These are phyloP conservation scores for Drosophila picticornis DNA, from an alignment of 2,888 invertebrate species.

Conservation along the genomic window DNA sequence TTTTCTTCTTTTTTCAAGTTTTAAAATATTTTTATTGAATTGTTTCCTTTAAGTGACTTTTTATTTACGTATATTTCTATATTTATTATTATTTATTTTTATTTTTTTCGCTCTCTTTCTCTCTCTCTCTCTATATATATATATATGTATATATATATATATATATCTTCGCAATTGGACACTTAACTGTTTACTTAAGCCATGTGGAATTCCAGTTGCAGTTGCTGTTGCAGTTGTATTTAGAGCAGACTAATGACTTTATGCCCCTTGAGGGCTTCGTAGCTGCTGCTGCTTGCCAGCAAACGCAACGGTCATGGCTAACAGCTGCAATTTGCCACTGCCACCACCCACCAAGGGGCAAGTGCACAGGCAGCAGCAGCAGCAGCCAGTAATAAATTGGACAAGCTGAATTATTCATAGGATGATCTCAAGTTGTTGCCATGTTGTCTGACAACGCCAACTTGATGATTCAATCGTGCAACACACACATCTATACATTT, in stretches of 20 bases:
- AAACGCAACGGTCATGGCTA: constrained; percentile 42
- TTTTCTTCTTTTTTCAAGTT: no score
- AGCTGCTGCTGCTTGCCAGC: constrained; percentile 34
- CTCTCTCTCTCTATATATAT: neutral
- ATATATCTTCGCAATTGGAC: no score
- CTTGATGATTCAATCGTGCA: constrained; percentile 72
- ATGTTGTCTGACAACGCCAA: constrained; percentile 47
- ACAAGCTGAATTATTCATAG: constrained; percentile 51
- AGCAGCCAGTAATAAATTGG: constrained; percentile 39
- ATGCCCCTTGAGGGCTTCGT: constrained; percentile 40
- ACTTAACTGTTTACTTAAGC: neutral
- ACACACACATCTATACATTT: constrained; percentile 15
- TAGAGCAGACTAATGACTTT: constrained; percentile 48
- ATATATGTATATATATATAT: no score
- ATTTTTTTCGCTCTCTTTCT: no score
- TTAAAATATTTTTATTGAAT: no score
- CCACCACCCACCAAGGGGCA: constrained; percentile 19
- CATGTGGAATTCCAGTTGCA: constrained; percentile 13
- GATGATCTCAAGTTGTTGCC: constrained; percentile 26
- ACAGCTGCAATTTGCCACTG: constrained; percentile 46
- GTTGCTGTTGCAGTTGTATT: constrained; percentile 33
- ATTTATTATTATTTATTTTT: no score
- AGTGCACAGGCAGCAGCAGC: constrained; percentile 34
- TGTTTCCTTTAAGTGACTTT: no score
- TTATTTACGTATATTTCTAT: no score